Conservation (phyloP, 2,888 invertebrate genomes). For the Chymomyza fuscimana region DNA sequence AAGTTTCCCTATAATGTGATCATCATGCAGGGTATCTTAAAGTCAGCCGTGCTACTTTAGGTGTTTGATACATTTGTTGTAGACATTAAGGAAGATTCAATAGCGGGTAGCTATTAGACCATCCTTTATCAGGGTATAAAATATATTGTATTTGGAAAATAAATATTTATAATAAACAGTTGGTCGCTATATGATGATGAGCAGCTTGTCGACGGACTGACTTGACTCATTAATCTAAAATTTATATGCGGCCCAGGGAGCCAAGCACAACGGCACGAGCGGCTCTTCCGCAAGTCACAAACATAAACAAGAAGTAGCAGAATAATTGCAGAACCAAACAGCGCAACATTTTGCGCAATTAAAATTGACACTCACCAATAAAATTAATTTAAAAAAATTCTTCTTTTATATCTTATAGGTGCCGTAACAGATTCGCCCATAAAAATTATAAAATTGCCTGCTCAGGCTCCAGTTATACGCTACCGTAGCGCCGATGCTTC, state of each 20-base stretch:
- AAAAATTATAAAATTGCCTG: slow-evolving; percentile 75
- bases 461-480: slow-evolving; percentile 74
- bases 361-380: not conserved
- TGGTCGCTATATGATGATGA: slow-evolving; percentile 10
- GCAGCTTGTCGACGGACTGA: slow-evolving; percentile 4
- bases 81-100: too few species aligned
- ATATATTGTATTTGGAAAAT: not conserved
- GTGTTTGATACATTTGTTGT: too few species aligned
- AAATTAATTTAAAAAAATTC: not conserved
- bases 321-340: slow-evolving; percentile 21
- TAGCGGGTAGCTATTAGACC: not conserved
- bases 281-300: slow-evolving; percentile 48
- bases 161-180: not conserved
- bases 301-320: not conserved
- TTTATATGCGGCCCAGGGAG: slow-evolving; percentile 47
- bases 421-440: slow-evolving; percentile 75
- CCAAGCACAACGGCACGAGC: slow-evolving; percentile 18
- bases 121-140: not conserved
- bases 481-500: slow-evolving; percentile 64
- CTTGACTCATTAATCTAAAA: slow-evolving; percentile 49
- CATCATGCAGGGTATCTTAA: too few species aligned
- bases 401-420: slow-evolving; percentile 34
- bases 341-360: slow-evolving; percentile 14
- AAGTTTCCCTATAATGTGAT: too few species aligned
- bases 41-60: too few species aligned